Base-by-base conservation (phyloP, 1,140 invertebrate genomes). In the Brachystomella parvula region DNA sequence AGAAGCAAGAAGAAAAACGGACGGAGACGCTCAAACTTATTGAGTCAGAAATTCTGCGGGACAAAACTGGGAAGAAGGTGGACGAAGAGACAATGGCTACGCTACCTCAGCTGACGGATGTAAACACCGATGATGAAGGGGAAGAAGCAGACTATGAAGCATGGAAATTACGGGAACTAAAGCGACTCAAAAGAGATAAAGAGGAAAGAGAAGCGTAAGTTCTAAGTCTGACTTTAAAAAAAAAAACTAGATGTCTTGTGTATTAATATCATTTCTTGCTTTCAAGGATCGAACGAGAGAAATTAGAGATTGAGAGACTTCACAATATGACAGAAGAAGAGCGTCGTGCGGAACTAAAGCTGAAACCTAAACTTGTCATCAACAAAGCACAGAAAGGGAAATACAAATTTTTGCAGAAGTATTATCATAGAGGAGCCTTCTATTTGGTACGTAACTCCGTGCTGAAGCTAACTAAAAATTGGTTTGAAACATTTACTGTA, bases 341-440 rank as follows among this genome's bases (percentile, higher is more conserved):
- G 76, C 82, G 94, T 59, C 81, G 90, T 57, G 84, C 89, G 66
- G 96, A 98, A 76, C 79, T 89, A 21, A 84, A 92, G 60, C 78
- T 89, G n/a, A 98, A 98, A 82, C 96, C 96, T 0, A 96, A 96
- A 80, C 59, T 84, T 15, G 83, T 99, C 32, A 95, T 92, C 1
- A 99, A 99, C 80, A 96, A 97, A 78, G 87, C 91, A 1, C 83
- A 86, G 1, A 99, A 99, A 81, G 96, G 96, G 63, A 99, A 99
- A 82, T 99, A 99, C 81, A 98, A 98, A 77, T 99, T 98, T 79
- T 80, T 99, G 67, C 97, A 99, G 80, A 99, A 99, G 77, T 99
- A 99, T 78, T 99, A 96, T 77, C 97, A 99, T 82, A 86, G 97
- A 74, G 97, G 96, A 79, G 95, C 92, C 0, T 99, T 99, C 83